phyloP scores from a whole-genome alignment of 2,113 vertebrate genomes.

The Festucalex cinctus region DNA sequence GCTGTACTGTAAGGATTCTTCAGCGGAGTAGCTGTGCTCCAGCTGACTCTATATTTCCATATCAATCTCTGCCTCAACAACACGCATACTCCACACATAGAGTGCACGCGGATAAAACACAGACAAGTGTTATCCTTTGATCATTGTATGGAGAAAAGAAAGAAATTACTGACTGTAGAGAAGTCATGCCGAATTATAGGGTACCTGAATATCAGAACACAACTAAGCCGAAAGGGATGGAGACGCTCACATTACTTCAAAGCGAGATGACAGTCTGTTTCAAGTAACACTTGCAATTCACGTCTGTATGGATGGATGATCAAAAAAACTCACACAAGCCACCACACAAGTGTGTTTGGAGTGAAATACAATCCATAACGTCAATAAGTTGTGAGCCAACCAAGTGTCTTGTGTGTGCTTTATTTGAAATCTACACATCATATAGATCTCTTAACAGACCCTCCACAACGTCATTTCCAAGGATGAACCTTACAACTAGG shows the following conservation, averaged over 20 bases:
- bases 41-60: slow-evolving; percentile 59
- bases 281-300: slow-evolving; percentile 27
- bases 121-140: slow-evolving; percentile 47
- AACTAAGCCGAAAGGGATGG: slow-evolving; percentile 23
- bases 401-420: not conserved
- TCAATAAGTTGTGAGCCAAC: not conserved
- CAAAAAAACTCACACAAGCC: slow-evolving; percentile 18
- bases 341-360: not conserved
- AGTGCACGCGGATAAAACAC: slow-evolving; percentile 13
- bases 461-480: not conserved
- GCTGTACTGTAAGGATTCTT: slow-evolving; percentile 49
- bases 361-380: not conserved
- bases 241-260: slow-evolving; percentile 37
- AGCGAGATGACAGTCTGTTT: slow-evolving; percentile 32
- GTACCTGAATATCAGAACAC: slow-evolving; percentile 8
- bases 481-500: too few species aligned
- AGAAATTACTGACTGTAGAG: slow-evolving; percentile 26
- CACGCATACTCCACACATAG: slow-evolving; percentile 19
- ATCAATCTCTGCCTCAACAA: slow-evolving; percentile 26
- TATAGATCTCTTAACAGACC: not conserved
- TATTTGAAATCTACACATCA: not conserved
- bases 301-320: slow-evolving; percentile 35
- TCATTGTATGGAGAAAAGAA: slow-evolving; percentile 33
- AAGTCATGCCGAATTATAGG: slow-evolving; percentile 1
- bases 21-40: slow-evolving; percentile 55